Evolutionary conservation across 2,888 invertebrate species (phyloP).

Genomic region (Salpingus planirostris): DNA sequence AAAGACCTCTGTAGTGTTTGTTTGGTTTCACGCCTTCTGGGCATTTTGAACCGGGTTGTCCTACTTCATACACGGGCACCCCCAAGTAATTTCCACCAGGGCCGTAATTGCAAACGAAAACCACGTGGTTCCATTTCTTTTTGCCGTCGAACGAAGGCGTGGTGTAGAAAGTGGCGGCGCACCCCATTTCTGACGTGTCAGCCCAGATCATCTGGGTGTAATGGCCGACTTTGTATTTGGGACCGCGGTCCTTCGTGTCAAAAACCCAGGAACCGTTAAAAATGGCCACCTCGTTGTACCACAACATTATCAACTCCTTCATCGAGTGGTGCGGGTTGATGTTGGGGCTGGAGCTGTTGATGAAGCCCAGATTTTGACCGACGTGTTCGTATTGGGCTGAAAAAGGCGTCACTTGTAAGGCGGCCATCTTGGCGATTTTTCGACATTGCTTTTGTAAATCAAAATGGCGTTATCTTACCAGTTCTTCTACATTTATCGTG

Average conservation of each 20-base stretch:
- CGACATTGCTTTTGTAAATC: too few species aligned
- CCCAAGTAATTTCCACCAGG: slow-evolving; percentile 36
- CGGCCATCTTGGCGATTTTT: too few species aligned
- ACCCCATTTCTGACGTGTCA: slow-evolving; percentile 33
- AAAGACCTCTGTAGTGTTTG: slow-evolving; percentile 26
- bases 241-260: slow-evolving; percentile 28
- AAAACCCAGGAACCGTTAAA: slow-evolving; percentile 31
- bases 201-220: slow-evolving; percentile 39
- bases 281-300: slow-evolving; percentile 36
- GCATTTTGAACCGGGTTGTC: slow-evolving; percentile 30
- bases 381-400: slow-evolving; percentile 27
- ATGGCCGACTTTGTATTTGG: slow-evolving; percentile 30
- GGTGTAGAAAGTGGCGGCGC: slow-evolving; percentile 29
- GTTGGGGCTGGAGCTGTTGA: slow-evolving; percentile 25
- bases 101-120: slow-evolving; percentile 38
- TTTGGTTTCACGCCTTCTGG: slow-evolving; percentile 18
- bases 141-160: slow-evolving; percentile 5
- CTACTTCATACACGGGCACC: slow-evolving; percentile 31
- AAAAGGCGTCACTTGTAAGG: too few species aligned
- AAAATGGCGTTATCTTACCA: slow-evolving; percentile 23
- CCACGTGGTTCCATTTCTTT: slow-evolving; percentile 27
- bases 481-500: slow-evolving; percentile 36
- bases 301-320: slow-evolving; percentile 28
- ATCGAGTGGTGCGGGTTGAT: slow-evolving; percentile 24
- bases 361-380: slow-evolving; percentile 35